Evolutionary conservation across 1,140 invertebrate species (phyloP).

Genomic region (Anoplophora glabripennis): DNA sequence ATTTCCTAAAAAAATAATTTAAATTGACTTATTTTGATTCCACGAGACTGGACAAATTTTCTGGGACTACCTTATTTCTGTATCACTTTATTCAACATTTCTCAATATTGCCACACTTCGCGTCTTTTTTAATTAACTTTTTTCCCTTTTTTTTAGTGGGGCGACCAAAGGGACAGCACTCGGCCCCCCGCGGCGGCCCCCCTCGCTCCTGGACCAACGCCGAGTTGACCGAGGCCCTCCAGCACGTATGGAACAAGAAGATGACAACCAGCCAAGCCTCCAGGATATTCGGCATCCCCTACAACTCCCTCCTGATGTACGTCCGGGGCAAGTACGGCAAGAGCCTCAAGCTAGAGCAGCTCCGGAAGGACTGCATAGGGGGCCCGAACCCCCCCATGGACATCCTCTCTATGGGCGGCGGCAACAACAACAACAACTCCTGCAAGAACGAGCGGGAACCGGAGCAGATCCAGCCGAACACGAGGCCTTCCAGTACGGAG

Average conservation of each 20-base stretch:
- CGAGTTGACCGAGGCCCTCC: conserved; percentile 81
- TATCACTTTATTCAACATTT: neutral
- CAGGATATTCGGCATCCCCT: conserved; percentile 84
- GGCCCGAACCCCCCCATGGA: conserved; percentile 58
- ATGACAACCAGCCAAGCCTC: conserved; percentile 93
- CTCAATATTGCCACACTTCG: neutral
- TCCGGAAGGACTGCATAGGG: conserved; percentile 82
- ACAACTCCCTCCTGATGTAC: conserved; percentile 89
- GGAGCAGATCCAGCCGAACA: conserved; percentile 49
- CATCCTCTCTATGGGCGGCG: conserved; percentile 66
- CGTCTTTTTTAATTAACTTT: neutral
- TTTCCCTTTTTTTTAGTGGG: conserved; percentile 52
- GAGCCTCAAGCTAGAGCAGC: conserved; percentile 80
- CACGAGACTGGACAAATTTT: too few relatives aligned
- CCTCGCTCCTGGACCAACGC: conserved; percentile 88
- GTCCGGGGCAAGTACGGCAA: conserved; percentile 90
- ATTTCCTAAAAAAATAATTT: too few relatives aligned
- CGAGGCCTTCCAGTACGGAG: conserved; percentile 60
- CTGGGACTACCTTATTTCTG: too few relatives aligned
- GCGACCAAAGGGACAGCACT: conserved; percentile 82
- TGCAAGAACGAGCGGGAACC: conserved; percentile 47
- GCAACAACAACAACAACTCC: conserved; percentile 67
- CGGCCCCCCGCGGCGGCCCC: conserved; percentile 80
- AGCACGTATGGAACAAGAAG: conserved; percentile 90
- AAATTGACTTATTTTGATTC: too few relatives aligned